phyloP scores from a whole-genome alignment of 1,140 invertebrate genomes.

The Drosophila melanogaster region Release_6_plus_ISO1_MT NT_037436.4:12859501-12860000 shows the following conservation, averaged over 20 bases:
- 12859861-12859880: slow-evolving; percentile 1
- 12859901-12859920: background rate
- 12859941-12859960: background rate
- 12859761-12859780: background rate
- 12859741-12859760: background rate
- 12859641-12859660: background rate
- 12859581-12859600: background rate
- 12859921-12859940: background rate
- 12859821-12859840: background rate
- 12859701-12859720: background rate
- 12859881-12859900: slow-evolving; percentile 7
- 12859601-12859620: background rate
- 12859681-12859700: slow-evolving; percentile 6
- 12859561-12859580: background rate
- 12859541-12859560: slow-evolving; percentile 12
- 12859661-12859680: slow-evolving; percentile 1
- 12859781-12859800: slow-evolving; percentile 11
- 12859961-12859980: background rate
- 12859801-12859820: background rate
- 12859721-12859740: background rate
- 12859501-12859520: background rate
- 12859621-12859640: background rate
- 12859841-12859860: slow-evolving; percentile 12
- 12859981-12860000: no score
- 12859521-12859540: slow-evolving; percentile 2